These are phyloP conservation scores for Leucosticte australis DNA, from an alignment of 2,113 vertebrate genomes.

Conservation along the genomic window DNA sequence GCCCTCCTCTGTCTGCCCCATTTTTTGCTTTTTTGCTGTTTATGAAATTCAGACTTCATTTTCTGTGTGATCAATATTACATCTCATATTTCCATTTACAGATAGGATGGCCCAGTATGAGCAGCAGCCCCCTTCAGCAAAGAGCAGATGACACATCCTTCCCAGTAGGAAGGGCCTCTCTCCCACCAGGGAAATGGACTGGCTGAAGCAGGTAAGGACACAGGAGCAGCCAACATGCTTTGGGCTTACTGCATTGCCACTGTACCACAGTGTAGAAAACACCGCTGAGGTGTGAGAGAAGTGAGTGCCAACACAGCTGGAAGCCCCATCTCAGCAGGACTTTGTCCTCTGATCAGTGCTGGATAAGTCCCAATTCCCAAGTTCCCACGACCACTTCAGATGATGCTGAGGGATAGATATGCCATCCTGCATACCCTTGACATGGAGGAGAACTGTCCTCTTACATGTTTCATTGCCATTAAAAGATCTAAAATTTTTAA, in stretches of 20 bases:
- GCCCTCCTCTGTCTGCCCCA: neutral
- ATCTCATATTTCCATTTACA: neutral
- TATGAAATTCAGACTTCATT: neutral
- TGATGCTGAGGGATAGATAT: neutral
- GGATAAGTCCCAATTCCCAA: neutral
- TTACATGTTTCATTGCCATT: neutral
- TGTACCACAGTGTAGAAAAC: neutral
- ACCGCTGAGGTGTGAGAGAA: neutral
- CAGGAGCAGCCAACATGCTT: neutral
- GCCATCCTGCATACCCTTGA: neutral
- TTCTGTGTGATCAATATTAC: neutral
- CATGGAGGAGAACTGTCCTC: neutral
- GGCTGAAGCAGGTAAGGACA: fast-evolving
- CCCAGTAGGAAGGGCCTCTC: neutral
- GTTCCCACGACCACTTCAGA: fast-evolving
- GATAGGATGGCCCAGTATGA: neutral
- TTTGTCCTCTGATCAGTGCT: neutral
- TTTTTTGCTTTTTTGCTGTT: neutral
- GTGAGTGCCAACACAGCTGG: neutral
- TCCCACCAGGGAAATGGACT: neutral
- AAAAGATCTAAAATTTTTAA: neutral
- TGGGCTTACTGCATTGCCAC: neutral
- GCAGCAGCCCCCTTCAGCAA: neutral
- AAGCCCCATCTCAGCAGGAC: neutral
- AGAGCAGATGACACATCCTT: neutral